Evolutionary conservation across 1,140 invertebrate genomes (phyloP).

Genomic region (Pachypeltis micranthus): DNA sequence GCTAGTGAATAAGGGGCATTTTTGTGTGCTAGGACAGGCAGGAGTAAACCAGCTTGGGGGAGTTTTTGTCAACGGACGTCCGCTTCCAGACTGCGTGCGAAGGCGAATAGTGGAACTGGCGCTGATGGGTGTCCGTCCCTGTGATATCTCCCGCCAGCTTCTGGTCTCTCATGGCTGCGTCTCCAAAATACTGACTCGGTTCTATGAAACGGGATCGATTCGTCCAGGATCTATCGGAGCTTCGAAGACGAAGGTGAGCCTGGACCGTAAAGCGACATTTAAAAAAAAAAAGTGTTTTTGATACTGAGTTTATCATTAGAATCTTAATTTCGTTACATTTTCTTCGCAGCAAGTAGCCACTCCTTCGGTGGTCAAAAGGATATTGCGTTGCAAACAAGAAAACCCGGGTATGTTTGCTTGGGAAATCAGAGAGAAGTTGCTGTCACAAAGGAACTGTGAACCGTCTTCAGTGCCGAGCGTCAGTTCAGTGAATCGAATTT

Average conservation of each 20-base stretch:
- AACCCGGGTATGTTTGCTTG: slow-evolving; percentile 87
- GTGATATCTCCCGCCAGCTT: slow-evolving; percentile 88
- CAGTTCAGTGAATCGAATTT: slow-evolving; percentile 87
- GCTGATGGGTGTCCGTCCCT: slow-evolving; percentile 79
- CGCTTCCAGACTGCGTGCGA: slow-evolving; percentile 85
- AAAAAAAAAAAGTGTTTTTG: background rate
- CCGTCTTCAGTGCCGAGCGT: slow-evolving; percentile 80
- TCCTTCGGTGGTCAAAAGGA: slow-evolving; percentile 83
- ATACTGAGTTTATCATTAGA: background rate
- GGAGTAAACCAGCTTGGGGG: slow-evolving; percentile 93
- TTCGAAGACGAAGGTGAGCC: slow-evolving; percentile 75
- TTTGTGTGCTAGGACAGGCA: slow-evolving; percentile 62
- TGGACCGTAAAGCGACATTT: background rate
- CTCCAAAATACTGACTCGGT: slow-evolving; percentile 93
- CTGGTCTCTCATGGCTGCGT: slow-evolving; percentile 91
- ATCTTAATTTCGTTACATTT: background rate
- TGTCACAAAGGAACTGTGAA: slow-evolving; percentile 73
- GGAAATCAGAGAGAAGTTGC: slow-evolving; percentile 80
- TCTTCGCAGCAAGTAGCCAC: slow-evolving; percentile 80
- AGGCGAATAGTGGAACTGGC: slow-evolving; percentile 88
- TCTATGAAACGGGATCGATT: slow-evolving; percentile 89
- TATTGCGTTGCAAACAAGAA: slow-evolving; percentile 78
- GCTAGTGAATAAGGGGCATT: no score
- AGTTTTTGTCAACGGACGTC: slow-evolving; percentile 90
- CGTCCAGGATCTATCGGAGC: slow-evolving; percentile 81